A percentile compares a stretch with the other conserved stretches of the same genome.
Conservation (phyloP, 2,113 vertebrate genomes). For the Carettochelys insculpta region DNA sequence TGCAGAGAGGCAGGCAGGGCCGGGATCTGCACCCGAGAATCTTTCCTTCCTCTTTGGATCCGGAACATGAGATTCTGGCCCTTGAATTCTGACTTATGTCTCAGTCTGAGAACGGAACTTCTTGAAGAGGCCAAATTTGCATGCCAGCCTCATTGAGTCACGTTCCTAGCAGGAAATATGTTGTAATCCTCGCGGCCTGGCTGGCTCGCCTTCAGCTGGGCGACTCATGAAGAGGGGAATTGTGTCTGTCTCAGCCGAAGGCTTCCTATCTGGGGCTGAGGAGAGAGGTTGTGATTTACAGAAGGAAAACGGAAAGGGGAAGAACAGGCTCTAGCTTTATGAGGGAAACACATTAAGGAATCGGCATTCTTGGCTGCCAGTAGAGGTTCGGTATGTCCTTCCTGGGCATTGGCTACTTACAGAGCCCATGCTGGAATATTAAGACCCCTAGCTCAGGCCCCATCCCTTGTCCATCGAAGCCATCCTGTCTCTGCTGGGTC, state of each 20-base stretch:
- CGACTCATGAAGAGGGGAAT: conserved; percentile 78
- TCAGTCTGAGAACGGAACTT: conserved; percentile 58
- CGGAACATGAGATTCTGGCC: conserved; percentile 30
- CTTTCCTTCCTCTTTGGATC: not conserved
- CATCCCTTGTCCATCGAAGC: not conserved
- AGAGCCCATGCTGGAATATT: not conserved
- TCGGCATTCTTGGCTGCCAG: not conserved
- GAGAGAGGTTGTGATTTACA: conserved; percentile 45
- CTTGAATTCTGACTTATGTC: conserved; percentile 72
- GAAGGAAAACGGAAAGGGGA: conserved; percentile 34
- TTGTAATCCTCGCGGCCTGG: conserved; percentile 71
- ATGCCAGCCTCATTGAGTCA: conserved; percentile 72
- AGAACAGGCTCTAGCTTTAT: not conserved
- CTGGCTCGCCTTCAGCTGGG: conserved; percentile 70
- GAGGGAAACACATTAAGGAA: not conserved
- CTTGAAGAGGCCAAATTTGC: conserved; percentile 70
- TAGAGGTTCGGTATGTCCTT: not conserved
- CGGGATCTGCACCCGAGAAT: not conserved
- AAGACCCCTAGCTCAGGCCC: not conserved
- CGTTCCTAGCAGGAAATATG: conserved; percentile 76
- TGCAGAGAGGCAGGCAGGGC: not conserved
- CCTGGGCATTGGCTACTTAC: not conserved
- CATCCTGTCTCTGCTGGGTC: rapidly evolving
- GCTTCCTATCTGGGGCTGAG: conserved; percentile 71
- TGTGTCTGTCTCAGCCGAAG: conserved; percentile 68